Conservation (phyloP, 2,113 vertebrate genomes). For the Ramphastos sulfuratus region DNA sequence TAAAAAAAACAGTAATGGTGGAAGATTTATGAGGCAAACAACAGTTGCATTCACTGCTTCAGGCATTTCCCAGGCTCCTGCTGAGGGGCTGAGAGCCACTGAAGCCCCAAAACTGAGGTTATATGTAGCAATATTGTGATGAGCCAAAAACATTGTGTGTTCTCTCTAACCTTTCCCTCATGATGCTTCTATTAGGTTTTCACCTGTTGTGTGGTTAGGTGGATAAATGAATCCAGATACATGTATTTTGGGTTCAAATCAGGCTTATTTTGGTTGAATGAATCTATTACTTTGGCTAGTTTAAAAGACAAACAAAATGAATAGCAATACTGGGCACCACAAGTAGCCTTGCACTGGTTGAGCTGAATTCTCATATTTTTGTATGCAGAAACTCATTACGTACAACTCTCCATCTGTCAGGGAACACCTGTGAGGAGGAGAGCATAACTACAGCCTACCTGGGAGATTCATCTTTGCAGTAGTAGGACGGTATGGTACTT, state of each 20-base stretch:
- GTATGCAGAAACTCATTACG: not conserved
- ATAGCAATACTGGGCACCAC: not conserved
- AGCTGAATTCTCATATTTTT: not conserved
- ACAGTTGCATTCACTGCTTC: not conserved
- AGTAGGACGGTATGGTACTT: not conserved
- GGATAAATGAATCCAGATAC: not conserved
- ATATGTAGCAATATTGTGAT: not conserved
- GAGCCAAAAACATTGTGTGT: not conserved
- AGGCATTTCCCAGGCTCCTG: not conserved
- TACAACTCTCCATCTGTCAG: not conserved
- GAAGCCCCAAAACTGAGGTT: not conserved
- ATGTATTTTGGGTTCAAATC: not conserved
- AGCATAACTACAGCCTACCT: not conserved
- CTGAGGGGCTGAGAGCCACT: not conserved
- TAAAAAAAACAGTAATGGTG: not conserved
- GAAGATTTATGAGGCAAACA: not conserved
- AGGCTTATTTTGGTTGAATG: not conserved
- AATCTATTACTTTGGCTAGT: not conserved
- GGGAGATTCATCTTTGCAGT: not conserved
- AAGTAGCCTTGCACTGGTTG: not conserved
- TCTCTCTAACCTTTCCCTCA: not conserved
- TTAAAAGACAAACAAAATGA: not conserved
- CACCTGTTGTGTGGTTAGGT: not conserved
- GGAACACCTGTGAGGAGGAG: not conserved
- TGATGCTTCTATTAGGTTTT: not conserved